These are phyloP conservation scores for Hoplostethus mediterraneus DNA, from an alignment of 2,797 vertebrate genomes.

Conservation along the genomic window DNA sequence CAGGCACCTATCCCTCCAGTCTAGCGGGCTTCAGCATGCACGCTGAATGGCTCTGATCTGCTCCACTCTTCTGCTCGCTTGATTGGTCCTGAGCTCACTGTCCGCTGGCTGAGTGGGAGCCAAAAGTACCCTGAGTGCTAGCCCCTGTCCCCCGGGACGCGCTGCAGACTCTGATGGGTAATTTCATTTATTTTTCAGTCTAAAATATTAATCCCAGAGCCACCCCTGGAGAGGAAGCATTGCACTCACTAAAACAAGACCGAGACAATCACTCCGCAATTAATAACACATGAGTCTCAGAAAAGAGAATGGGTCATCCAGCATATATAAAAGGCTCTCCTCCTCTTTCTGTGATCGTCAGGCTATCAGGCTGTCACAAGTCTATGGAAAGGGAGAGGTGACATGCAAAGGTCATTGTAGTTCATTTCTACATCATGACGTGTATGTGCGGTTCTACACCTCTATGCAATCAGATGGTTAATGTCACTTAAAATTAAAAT, in stretches of 20 bases:
- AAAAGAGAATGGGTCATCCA: constrained; percentile 65
- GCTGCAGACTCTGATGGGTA: constrained; percentile 82
- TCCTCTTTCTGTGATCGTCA: constrained; percentile 56
- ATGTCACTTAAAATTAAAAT: background rate
- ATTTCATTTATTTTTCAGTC: constrained; percentile 86
- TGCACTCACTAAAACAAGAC: constrained; percentile 83
- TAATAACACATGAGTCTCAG: constrained; percentile 83
- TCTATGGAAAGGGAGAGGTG: constrained; percentile 52
- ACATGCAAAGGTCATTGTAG: constrained; percentile 49
- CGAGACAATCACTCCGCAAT: constrained; percentile 81
- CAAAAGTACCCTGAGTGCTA: constrained; percentile 83
- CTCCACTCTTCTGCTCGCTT: constrained; percentile 75
- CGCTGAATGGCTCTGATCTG: constrained; percentile 70
- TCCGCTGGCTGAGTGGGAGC: constrained; percentile 81
- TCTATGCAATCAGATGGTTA: background rate
- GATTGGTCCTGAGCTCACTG: constrained; percentile 82
- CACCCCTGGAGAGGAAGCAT: constrained; percentile 81
- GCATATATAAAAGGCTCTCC: constrained; percentile 63
- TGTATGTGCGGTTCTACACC: constrained; percentile 11
- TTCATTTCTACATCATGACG: constrained; percentile 42
- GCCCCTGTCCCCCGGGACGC: constrained; percentile 72
- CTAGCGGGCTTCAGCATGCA: constrained; percentile 53
- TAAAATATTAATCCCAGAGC: constrained; percentile 86
- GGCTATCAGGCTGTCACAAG: constrained; percentile 50
- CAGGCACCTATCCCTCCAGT: constrained; percentile 68